Base-by-base conservation (phyloP, 2,797 vertebrate species). In the Falco concolor region DNA sequence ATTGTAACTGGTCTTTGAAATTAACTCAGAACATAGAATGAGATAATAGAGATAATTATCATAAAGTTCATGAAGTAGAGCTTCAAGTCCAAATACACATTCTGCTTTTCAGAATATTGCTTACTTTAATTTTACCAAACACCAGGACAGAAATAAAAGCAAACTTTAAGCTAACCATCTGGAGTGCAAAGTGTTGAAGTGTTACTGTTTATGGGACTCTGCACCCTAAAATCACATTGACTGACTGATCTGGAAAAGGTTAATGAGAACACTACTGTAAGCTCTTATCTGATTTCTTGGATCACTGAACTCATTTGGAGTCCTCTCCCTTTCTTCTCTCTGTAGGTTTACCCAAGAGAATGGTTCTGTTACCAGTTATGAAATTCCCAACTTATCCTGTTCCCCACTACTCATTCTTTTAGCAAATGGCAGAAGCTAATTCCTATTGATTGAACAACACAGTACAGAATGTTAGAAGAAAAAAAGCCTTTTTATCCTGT, bases 281-380 rank as follows among this genome's bases (percentile, higher is more conserved):
- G 84, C 65, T 97, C 97, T 93, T 98, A 96, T 87, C 96, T 96
- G 96, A 97, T 97, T 98, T 98, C 94, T 97, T 97, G 96, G 97
- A 97, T 95, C 97, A 97, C 97, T 98, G 97, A 98, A 98, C 98
- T 99, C 97, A 99, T 98, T 97, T 98, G 98, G 98, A 98, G 98
- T 98, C 98, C 98, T 99, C 98, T 98, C 98, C 98, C 96, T 99
- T 98, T 99, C 98, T 99, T 99, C 98, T 98, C 98, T 99, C 98
- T 98, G 93, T 98, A 99, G 99, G 99, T 99, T 99, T 99, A 98
- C 99, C 99, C 98, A 99, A 99, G 99, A 99, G 99, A 99, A 99
- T 99, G 99, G 98, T 99, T 99, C 99, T 99, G 99, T 99, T 99
- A 98, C 99, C 99, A 98, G 98, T 99, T 98, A 99, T 99, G 99